Evolutionary conservation across 2,113 vertebrate species (phyloP), one percentile per base, ranked within the genome.

Genomic region (Leptosomus discolor): DNA sequence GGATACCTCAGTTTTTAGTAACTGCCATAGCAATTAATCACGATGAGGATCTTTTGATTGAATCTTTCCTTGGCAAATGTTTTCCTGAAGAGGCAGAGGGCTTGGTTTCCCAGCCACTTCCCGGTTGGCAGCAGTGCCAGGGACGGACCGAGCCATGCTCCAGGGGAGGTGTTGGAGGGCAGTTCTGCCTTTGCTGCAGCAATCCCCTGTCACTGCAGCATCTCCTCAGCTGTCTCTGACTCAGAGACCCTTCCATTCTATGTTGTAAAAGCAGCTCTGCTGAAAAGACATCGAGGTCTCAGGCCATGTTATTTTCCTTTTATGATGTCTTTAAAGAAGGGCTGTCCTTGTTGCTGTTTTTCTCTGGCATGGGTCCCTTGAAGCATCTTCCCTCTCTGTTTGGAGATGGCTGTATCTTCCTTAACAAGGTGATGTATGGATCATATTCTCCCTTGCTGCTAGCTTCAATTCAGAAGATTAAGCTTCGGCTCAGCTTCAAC

Each of bases 161-260:
- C 8, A 2, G 26, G 46, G 4, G 2, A 64, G 37, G 14, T 4
- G 4, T 5, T 60, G 53, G 34, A 32, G 9, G 23, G 21, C 46
- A 71, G 26, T 37, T 32, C 23, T 73, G 48, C 23, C 53, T 64
- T 34, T 68, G 41, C n/a, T 4, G 12, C 43, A 56, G 48, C 11
- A 20, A 2, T 26, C 11, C 11, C 29, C 4, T 0, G 0, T 8
- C 0, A 0, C 17, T 73, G 29, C 27, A 26, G 22, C 6, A 3
- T 43, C 41, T 67, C 30, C 79, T 74, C 51, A 58, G 23, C 51
- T 4, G 3, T 2, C 37, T 82, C 21, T 78, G 36, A 19, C 34
- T 32, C 4, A 2, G n/a, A 69, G 12, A 71, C 15, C 8, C 4
- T 60, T 68, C 39, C 13, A 7, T 82, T 90, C 16, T 39, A 13